Evolutionary conservation across 2,888 invertebrate species (phyloP), one percentile per base, ranked within the genome.

Genomic region (Lucinisca nassula): DNA sequence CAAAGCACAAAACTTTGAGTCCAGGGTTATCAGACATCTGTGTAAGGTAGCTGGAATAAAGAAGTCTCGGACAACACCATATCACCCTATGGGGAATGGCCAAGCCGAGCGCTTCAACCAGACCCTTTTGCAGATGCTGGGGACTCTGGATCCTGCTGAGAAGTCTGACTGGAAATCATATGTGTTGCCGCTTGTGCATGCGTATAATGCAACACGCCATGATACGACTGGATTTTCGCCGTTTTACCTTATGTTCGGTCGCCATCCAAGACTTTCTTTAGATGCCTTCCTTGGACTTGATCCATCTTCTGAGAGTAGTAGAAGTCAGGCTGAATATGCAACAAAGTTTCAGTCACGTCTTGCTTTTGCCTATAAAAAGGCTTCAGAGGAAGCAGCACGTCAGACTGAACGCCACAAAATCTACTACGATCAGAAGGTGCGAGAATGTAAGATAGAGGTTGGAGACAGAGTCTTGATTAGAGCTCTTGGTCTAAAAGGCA

Each of bases 1-100:
- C 32, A 76, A 67, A 32, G 85, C 77, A 38, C 37, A 77, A 49
- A 78, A 79, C 35, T 86, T 86, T 74, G 80, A 82, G 45, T 38
- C 73, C 21, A 73, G 24, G 30, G 61, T 85, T 17, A 87, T 87
- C 35, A 30, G 79, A 45, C 76, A 83, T 35, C 40, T 85, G 21
- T 81, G 77, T 27, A 40, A 27, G 37, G 35, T 81, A 35, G 32
- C 45, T 21, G 81, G 84, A 3, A 70, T 76, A 10, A 61, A 30
- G 17, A 76, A 78, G 37, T 55, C 81, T 32, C 67, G 67, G 2
- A 87, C 87, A 45, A 84, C 87, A 0, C 67, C 82, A 12, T 87
- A 78, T 38, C 84, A 72, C 30, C 81, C 84, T 3, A 49, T 45
- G 61, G 84, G 77, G 14, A 84, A 87, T 76, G 83, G 79, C 24